Base-by-base conservation (phyloP, 2,113 vertebrate species). In the Lepus timidus region DNA sequence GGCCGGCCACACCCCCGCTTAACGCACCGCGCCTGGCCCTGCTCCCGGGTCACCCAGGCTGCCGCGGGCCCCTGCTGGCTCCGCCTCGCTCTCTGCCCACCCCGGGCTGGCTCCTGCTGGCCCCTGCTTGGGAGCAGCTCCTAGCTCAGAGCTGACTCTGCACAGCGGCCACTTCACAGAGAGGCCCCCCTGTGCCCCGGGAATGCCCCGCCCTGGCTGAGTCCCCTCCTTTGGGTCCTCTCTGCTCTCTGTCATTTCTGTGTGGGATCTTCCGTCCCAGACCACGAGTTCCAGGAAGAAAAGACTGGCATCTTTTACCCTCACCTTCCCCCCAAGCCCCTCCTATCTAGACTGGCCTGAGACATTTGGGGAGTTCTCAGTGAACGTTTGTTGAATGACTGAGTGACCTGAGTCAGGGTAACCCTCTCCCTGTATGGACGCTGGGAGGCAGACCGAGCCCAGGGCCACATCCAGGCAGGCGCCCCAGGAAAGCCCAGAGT, bases 71-170 rank as follows among this genome's bases (percentile, higher is more conserved):
- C 6, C 71, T 25, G 8, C 17, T 13, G 27, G 31, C 16, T 13
- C 67, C 6, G 3, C 22, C 22, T 64, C 75, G 52, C 27, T 29
- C 62, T 61, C 16, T 29, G 44, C 55, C 33, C 36, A 36, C n/a
- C 0, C 12, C 19, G 0, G 5, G 0, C 1, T 6, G 17, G 4
- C 8, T 58, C 44, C 17, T 29, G 11, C 33, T 11, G 3, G 29
- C 14, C 29, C 39, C 58, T 39, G 4, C 22, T 17, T 14, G 1
- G 29, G 65, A 36, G 31, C n/a, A 36, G 73, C 33, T 61, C 36
- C 39, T 14, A 1, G 67, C 33, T 64, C 52, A 49, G 61, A 55
- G 17, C 36, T 36, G 16, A 55, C 17, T 79, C 39, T 17, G 65
- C 14, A 39, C 29, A 13, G 4, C 1, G 1, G 13, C 36, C 65